Evolutionary conservation across 2,797 vertebrate genomes (phyloP), one percentile per base, ranked within the genome.

Genomic region (Australoheros facetus): DNA sequence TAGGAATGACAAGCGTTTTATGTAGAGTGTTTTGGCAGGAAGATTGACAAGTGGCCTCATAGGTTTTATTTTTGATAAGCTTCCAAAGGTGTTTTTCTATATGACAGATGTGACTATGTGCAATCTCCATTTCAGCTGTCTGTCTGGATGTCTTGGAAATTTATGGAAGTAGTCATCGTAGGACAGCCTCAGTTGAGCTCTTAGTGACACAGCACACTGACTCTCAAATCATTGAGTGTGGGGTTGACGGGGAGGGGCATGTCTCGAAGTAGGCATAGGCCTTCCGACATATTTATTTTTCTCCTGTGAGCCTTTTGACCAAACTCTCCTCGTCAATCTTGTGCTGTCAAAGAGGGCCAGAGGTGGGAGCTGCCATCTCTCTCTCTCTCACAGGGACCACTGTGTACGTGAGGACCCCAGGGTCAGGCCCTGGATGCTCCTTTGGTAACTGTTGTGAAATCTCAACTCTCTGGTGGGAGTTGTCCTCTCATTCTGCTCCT

Each of bases 291-390:
- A 92, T 94, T 93, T 94, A 92, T 93, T 94, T 94, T 94, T 91
- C 89, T 92, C 85, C 87, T 80, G 87, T 87, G 91, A 92, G 88
- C 86, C 92, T 91, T 94, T 94, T 90, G 84, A 92, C 85, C 88
- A 78, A 86, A 83, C 85, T 86, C 81, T 85, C 87, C 90, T 92
- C 93, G 83, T 94, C 93, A 94, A 93, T 95, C 93, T 93, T 87
- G 64, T 32, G 87, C 88, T 91, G 93, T 95, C 92, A 92, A 57
- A 75, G 75, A 90, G 78, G 89, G 90, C 91, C 89, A 89, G 89
- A 92, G 91, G 91, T 92, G 90, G 91, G 82, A 84, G 84, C 85
- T 87, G 78, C 85, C 82, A 82, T 88, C 83, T 83, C 78, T 83
- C 32, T 83, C 32, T 34, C 75, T 88, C 89, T 92, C 89, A 86